A percentile compares a stretch with the other conserved stretches of the same genome.
Evolutionary conservation across 1,140 invertebrate species (phyloP).

Genomic region (Myzus persicae): DNA sequence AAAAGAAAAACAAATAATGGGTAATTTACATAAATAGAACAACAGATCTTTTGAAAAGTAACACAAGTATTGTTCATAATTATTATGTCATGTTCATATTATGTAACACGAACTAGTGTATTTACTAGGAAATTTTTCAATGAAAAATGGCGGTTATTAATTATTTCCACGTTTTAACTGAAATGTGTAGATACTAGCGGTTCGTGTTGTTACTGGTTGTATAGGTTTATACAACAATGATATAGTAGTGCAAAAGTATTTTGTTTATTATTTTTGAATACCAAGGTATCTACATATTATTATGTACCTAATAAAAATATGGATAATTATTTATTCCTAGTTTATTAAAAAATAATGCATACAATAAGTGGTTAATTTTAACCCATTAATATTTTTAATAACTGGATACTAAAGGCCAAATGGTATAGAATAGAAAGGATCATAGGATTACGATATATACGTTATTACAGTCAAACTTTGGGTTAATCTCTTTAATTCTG

Average conservation of each 20-base stretch:
- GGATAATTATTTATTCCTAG: neutral
- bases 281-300: too few species aligned
- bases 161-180: neutral
- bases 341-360: neutral
- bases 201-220: neutral
- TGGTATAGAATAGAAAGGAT: neutral
- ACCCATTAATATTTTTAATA: neutral
- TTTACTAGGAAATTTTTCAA: neutral
- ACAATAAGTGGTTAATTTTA: neutral
- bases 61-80: constrained; percentile 1
- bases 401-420: neutral
- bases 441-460: neutral
- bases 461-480: neutral
- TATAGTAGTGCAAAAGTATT: too few species aligned
- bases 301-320: neutral
- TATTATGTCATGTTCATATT: constrained; percentile 10
- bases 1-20: neutral
- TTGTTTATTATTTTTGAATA: too few species aligned
- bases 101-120: neutral
- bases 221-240: neutral
- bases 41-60: neutral
- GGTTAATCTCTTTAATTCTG: neutral
- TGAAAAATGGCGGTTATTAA: neutral
- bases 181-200: neutral
- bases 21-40: constrained; percentile 12